phyloP scores from a whole-genome alignment of 2,797 vertebrate species.

The Potorous gilbertii region DNA sequence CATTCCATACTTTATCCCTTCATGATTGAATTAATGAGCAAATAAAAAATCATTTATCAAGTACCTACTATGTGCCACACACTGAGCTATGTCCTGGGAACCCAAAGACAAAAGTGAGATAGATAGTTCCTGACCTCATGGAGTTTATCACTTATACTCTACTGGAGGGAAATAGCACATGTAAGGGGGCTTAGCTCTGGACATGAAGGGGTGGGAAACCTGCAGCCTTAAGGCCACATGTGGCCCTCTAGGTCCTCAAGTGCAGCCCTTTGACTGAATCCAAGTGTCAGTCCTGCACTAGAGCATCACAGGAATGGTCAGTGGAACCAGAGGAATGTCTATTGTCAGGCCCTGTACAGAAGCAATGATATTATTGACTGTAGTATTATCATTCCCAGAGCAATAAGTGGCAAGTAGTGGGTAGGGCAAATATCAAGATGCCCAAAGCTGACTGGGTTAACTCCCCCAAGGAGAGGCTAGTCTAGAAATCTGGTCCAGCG shows the following conservation, averaged over 20 bases:
- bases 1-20: not conserved
- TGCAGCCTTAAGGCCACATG: too few species aligned
- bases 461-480: not conserved
- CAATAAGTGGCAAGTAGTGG: not conserved
- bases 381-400: not conserved
- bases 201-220: too few species aligned
- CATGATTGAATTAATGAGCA: not conserved
- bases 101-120: not conserved
- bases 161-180: not conserved
- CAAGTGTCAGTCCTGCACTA: too few species aligned
- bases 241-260: too few species aligned
- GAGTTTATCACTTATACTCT: not conserved
- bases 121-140: not conserved
- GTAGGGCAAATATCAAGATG: not conserved
- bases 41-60: not conserved
- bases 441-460: not conserved
- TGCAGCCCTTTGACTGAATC: too few species aligned
- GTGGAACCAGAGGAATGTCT: not conserved
- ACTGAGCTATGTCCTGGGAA: not conserved
- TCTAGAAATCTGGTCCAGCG: not conserved
- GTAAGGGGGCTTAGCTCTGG: not conserved
- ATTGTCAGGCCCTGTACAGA: not conserved
- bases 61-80: not conserved
- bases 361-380: not conserved
- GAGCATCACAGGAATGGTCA: not conserved